These are phyloP conservation scores for Resseliella maxima DNA, from an alignment of 2,888 invertebrate species.

Conservation along the genomic window DNA sequence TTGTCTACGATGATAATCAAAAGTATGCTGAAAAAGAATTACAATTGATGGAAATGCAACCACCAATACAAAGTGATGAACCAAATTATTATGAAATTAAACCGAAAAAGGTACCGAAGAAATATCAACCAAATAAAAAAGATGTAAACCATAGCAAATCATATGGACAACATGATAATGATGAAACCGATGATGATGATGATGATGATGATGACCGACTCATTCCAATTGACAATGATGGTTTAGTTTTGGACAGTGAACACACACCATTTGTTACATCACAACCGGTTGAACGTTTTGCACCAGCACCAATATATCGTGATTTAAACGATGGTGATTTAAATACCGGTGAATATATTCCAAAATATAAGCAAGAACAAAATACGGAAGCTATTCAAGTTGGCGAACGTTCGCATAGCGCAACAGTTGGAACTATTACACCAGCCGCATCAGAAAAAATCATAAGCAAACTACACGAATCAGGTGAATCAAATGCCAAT, in stretches of 20 bases:
- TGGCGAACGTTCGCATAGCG: background rate
- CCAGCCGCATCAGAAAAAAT: background rate
- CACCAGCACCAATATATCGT: slow-evolving; percentile 32
- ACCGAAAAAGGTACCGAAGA: slow-evolving; percentile 66
- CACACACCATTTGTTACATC: background rate
- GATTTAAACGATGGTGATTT: slow-evolving; percentile 5
- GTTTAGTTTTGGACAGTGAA: slow-evolving; percentile 10
- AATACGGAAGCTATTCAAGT: slow-evolving; percentile 19
- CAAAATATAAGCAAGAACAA: slow-evolving; percentile 26
- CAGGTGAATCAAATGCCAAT: slow-evolving; percentile 27
- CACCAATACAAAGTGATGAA: slow-evolving; percentile 59
- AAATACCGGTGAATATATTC: slow-evolving; percentile 56
- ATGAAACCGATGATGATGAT: background rate
- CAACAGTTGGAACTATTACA: background rate
- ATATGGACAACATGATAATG: background rate
- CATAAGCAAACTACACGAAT: background rate
- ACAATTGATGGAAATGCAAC: slow-evolving; percentile 53
- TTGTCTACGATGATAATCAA: slow-evolving; percentile 24
- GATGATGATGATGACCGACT: background rate
- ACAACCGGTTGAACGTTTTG: slow-evolving; percentile 32
- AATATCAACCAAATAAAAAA: slow-evolving; percentile 60
- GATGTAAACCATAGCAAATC: slow-evolving; percentile 52
- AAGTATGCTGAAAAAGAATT: slow-evolving; percentile 27
- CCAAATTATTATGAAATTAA: slow-evolving; percentile 64
- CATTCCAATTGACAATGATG: background rate